phyloP scores from a whole-genome alignment of 2,888 invertebrate species.

The Altica lythri region DNA sequence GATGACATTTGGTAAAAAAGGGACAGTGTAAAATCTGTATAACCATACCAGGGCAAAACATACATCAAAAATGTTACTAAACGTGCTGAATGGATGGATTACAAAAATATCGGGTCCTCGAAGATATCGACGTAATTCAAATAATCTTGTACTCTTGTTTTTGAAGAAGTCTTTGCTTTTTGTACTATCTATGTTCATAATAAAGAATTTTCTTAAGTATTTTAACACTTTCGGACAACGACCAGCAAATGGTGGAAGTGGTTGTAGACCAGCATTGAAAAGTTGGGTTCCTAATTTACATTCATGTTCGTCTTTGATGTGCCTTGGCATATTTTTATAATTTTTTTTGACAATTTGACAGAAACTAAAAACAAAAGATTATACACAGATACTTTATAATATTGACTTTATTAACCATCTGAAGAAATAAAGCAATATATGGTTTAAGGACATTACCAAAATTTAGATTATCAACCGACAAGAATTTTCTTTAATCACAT shows the following conservation, averaged over 20 bases:
- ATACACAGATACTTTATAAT: too few relatives aligned
- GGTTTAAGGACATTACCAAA: too few relatives aligned
- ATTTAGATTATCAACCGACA: too few relatives aligned
- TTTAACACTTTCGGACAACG: background rate
- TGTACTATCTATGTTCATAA: constrained; percentile 9
- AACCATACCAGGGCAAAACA: background rate
- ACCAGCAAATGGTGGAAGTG: constrained; percentile 20
- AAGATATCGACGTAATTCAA: constrained; percentile 34
- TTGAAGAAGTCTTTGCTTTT: constrained; percentile 32
- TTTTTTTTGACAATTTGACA: too few relatives aligned
- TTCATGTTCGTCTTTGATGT: too few relatives aligned
- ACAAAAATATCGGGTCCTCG: constrained; percentile 23
- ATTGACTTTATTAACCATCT: too few relatives aligned
- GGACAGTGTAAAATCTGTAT: too few relatives aligned
- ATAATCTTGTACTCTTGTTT: constrained; percentile 34
- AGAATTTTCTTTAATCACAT: too few relatives aligned
- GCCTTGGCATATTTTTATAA: too few relatives aligned
- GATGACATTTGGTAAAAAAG: too few relatives aligned
- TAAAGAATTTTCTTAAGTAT: constrained; percentile 2
- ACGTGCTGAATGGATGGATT: constrained; percentile 41
- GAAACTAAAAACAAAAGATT: too few relatives aligned
- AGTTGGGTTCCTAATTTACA: background rate
- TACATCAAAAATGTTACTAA: constrained; percentile 29
- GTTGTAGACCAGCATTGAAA: background rate
- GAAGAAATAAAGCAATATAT: too few relatives aligned